Base-by-base conservation (phyloP, 2,888 invertebrate genomes). In the Trisateles emortualis region DNA sequence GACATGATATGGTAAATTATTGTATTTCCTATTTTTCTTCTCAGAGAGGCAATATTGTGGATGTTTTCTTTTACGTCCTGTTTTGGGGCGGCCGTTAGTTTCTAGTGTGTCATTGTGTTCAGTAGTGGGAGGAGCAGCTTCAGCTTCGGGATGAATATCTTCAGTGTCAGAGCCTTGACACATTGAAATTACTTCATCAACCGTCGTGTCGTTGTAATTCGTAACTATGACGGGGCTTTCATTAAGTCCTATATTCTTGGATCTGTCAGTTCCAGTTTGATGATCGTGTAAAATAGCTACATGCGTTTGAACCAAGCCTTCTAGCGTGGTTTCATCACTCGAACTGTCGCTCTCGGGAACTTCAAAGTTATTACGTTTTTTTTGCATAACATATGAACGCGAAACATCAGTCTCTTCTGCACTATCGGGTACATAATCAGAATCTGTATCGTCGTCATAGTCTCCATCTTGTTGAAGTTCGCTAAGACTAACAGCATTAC, bases 371-470 rank as follows among this genome's bases (percentile, higher is more conserved):
- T 44, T 53, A 39, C 48, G 19, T 43, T 14, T 48, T 10, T 43
- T 53, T 53, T 48, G 39, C 29, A 44, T 39, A 48, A 53, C 40
- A 30, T 29, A 53, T 53, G 44, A 51, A 56, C 8, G 6, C 43
- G 43, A 56, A 47, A 8, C n/a, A 56, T 51, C 51, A 40, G 43
- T 51, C 47, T 56, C 55, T 46, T 46, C 50, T 42, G 47, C 51
- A 56, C 50, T 56, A 38, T 56, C 51, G 43, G 55, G 55, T 47
- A 56, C 47, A 43, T 51, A 56, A 51, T 55, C 55, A 51, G 50
- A 51, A 13, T 55, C 46, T 51, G 50, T 51, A 47, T 56, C 51
- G 26, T 43, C 33, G 47, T 56, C 43, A 51, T 39, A 56, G 43
- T 47, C 48, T 48, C 48, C 53, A 53, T 48, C 39, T 53, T 48